phyloP scores from a whole-genome alignment of 2,888 invertebrate species.

The Hydroisotoma schaefferi region DNA sequence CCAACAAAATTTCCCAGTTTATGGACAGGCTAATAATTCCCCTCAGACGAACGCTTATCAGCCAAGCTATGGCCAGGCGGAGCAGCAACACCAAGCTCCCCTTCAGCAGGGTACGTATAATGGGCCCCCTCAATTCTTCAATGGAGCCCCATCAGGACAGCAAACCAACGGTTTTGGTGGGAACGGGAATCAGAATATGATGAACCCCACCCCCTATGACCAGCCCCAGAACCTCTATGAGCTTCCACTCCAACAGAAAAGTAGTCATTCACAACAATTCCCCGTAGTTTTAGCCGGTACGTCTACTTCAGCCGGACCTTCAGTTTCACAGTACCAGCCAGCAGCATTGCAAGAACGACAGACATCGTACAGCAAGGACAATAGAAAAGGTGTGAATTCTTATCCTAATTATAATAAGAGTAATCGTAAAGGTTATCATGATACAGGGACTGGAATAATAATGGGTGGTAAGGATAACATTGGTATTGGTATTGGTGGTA shows the following conservation, averaged over 20 bases:
- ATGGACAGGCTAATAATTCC: conserved; percentile 37
- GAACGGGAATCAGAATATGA: conserved; percentile 43
- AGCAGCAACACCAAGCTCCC: conserved; percentile 9
- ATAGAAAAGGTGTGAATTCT: too few relatives aligned
- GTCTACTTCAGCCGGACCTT: too few relatives aligned
- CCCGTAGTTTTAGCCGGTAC: too few relatives aligned
- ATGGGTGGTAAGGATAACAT: too few relatives aligned
- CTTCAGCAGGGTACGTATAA: conserved; percentile 13
- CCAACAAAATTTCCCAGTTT: conserved; percentile 31
- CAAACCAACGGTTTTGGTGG: conserved; percentile 42
- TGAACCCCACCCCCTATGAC: conserved; percentile 4
- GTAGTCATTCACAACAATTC: conserved; percentile 14
- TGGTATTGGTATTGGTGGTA: too few relatives aligned
- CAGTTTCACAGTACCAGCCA: too few relatives aligned
- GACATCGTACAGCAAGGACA: too few relatives aligned
- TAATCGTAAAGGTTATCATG: too few relatives aligned
- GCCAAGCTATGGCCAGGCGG: conserved; percentile 24
- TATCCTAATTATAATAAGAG: too few relatives aligned
- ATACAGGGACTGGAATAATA: too few relatives aligned
- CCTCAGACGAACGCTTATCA: conserved; percentile 33
- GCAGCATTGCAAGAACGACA: too few relatives aligned
- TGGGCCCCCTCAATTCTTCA: conserved; percentile 9
- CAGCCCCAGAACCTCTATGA: conserved; percentile 10
- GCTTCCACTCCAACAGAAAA: conserved; percentile 11
- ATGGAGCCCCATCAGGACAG: conserved; percentile 22